Conservation (phyloP, 2,113 vertebrate species). For the Chitala chitala region DNA sequence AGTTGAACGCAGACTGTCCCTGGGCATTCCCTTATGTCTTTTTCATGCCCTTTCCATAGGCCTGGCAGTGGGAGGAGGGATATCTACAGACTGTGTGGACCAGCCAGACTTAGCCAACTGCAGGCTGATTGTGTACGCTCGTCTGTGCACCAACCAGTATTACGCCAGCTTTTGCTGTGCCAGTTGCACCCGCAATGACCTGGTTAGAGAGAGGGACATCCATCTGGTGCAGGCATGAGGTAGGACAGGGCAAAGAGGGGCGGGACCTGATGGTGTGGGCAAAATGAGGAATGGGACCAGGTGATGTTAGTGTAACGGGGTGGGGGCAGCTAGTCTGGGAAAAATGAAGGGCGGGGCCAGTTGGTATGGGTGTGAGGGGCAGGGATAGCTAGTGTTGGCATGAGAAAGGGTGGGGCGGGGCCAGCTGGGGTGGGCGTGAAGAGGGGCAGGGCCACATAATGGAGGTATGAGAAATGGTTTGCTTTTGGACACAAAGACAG, state of each 20-base stretch:
- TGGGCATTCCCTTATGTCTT: neutral
- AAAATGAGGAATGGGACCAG: no score
- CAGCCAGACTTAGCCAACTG: constrained; percentile 90
- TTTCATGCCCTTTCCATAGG: constrained; percentile 17
- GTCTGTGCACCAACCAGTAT: constrained; percentile 80
- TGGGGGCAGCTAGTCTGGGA: no score
- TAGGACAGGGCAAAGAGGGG: neutral
- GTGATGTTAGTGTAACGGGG: no score
- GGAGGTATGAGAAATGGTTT: no score
- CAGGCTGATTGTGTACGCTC: constrained; percentile 80
- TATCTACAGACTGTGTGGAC: constrained; percentile 71
- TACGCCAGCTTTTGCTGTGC: constrained; percentile 93
- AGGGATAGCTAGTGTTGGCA: no score
- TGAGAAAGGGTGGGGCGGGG: no score
- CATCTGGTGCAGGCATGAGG: constrained; percentile 23
- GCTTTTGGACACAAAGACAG: no score
- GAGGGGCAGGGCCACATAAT: no score
- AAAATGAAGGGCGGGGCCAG: no score
- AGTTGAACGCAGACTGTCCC: no score
- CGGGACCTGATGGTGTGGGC: neutral
- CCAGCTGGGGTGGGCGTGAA: no score
- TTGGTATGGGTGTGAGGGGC: no score
- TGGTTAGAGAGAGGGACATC: constrained; percentile 22
- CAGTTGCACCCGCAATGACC: constrained; percentile 69
- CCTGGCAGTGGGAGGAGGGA: constrained; percentile 10